A percentile compares a stretch with the other conserved stretches of the same genome.
Conservation (phyloP, 1,140 invertebrate genomes). For the Triops cancriformis region DNA sequence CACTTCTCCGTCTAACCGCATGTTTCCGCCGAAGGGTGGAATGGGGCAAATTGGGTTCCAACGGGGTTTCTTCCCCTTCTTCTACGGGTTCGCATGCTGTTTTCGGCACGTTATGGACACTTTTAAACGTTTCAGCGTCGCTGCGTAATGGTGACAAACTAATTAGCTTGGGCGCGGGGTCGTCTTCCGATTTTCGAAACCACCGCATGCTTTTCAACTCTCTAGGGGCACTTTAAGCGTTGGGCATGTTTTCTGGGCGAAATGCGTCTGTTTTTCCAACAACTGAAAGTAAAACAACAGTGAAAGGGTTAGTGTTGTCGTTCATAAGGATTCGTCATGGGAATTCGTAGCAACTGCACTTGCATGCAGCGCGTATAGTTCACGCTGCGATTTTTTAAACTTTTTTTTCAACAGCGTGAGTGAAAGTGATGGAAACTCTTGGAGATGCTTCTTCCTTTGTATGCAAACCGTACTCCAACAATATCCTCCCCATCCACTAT, state of each 20-base stretch:
- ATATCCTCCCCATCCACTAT: no score
- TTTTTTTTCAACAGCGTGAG: neutral
- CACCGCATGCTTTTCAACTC: slow-evolving; percentile 49
- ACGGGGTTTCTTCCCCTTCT: neutral
- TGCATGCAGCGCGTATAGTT: neutral
- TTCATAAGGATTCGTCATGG: neutral
- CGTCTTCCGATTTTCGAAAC: slow-evolving; percentile 56
- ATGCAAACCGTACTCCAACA: neutral
- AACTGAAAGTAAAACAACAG: neutral
- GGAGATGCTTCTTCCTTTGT: neutral
- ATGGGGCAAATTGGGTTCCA: slow-evolving; percentile 7
- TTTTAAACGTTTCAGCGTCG: neutral
- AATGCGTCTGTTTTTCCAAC: neutral
- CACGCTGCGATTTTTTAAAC: neutral
- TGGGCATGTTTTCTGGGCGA: neutral
- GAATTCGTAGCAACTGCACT: neutral
- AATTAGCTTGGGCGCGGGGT: slow-evolving; percentile 56
- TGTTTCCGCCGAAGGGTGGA: slow-evolving; percentile 23
- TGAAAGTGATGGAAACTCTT: neutral
- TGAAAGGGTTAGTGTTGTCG: neutral
- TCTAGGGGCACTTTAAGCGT: neutral
- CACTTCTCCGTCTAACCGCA: slow-evolving; percentile 20
- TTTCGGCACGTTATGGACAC: neutral
- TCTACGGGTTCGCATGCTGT: neutral
- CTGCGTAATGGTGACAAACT: slow-evolving; percentile 53